Evolutionary conservation across 2,888 invertebrate genomes (phyloP).

Genomic region (Protodeltote pygarga): DNA sequence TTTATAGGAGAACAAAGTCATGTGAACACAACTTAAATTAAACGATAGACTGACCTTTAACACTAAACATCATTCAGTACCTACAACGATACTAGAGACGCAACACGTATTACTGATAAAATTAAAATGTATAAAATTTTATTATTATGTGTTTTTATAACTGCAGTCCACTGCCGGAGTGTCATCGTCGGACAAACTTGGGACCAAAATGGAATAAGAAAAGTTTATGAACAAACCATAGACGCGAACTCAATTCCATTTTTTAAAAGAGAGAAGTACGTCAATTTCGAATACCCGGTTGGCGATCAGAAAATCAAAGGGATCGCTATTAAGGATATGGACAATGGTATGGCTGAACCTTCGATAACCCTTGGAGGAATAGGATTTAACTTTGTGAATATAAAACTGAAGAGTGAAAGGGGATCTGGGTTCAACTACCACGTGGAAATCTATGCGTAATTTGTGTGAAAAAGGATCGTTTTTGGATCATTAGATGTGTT

Average conservation of each 20-base stretch:
- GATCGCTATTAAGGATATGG: constrained; percentile 76
- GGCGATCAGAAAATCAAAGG: constrained; percentile 75
- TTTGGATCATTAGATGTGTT: too few species aligned
- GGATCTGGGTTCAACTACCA: constrained; percentile 72
- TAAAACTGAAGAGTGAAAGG: constrained; percentile 78
- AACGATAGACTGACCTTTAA: constrained; percentile 33
- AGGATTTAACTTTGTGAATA: constrained; percentile 71
- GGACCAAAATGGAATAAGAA: constrained; percentile 63
- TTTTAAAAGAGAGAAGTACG: constrained; percentile 66
- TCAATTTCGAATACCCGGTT: constrained; percentile 64
- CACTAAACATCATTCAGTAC: constrained; percentile 26
- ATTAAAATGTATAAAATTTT: constrained; percentile 28
- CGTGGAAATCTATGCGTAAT: constrained; percentile 77
- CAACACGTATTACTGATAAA: constrained; percentile 2
- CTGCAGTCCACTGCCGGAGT: constrained; percentile 57
- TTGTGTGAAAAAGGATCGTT: too few species aligned
- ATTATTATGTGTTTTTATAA: constrained; percentile 50
- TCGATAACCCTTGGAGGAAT: constrained; percentile 77
- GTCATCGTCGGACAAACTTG: constrained; percentile 72
- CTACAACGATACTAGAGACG: constrained; percentile 37
- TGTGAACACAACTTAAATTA: constrained; percentile 28
- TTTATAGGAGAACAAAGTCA: constrained; percentile 9
- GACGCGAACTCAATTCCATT: constrained; percentile 62
- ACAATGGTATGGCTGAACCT: constrained; percentile 71
- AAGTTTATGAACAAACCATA: constrained; percentile 63